phyloP scores from a whole-genome alignment of 2,888 invertebrate species.

The Cotesia congregata region DNA sequence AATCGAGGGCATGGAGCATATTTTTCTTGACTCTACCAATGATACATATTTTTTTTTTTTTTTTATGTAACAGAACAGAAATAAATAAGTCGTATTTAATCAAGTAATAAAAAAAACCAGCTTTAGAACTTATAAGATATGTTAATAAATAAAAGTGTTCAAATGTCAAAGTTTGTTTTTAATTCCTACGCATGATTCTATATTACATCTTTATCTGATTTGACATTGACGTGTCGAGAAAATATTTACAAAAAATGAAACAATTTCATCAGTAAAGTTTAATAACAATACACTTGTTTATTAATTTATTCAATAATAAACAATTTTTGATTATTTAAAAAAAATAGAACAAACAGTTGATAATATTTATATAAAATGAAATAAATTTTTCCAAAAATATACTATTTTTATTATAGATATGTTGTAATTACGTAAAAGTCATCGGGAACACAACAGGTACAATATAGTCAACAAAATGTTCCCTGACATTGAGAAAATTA shows the following conservation, averaged over 20 bases:
- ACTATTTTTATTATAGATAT: constrained; percentile 30
- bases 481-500: constrained; percentile 49
- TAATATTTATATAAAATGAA: not conserved
- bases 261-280: not conserved
- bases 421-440: constrained; percentile 50
- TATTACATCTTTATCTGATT: not conserved
- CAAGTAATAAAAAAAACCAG: no score
- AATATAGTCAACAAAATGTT: constrained; percentile 56
- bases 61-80: not conserved
- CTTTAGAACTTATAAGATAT: no score
- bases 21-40: not conserved
- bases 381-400: constrained; percentile 22
- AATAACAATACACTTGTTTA: not conserved
- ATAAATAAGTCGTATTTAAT: no score
- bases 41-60: not conserved
- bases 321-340: not conserved
- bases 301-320: not conserved
- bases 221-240: not conserved
- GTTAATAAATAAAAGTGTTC: not conserved
- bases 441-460: constrained; percentile 41
- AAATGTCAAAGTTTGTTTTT: not conserved
- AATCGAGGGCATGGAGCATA: not conserved
- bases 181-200: not conserved
- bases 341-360: not conserved
- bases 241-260: not conserved